These are phyloP conservation scores for Diplosoma virens DNA, from an alignment of 23 tunicate genomes.

Conservation along the genomic window DNA sequence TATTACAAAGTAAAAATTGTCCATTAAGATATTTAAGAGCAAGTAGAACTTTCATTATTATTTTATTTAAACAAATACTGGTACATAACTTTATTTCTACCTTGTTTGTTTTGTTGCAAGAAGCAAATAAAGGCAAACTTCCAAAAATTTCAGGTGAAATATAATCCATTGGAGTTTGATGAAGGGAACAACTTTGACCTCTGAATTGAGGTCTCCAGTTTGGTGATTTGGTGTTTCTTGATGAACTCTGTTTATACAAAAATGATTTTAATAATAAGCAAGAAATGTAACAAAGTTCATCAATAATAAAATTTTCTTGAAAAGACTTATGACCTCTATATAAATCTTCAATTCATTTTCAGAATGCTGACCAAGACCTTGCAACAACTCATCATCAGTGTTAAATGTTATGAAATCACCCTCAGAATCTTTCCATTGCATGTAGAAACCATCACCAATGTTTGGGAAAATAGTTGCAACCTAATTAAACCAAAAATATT, in stretches of 20 bases:
- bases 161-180: background rate
- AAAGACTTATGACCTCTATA: slow-evolving; percentile 52
- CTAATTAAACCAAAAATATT: slow-evolving; percentile 39
- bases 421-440: slow-evolving; percentile 76
- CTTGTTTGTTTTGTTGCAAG: background rate
- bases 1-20: no score
- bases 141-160: background rate
- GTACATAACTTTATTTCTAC: background rate
- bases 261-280: no score
- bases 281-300: no score
- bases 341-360: slow-evolving; percentile 60
- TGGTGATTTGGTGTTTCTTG: background rate
- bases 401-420: slow-evolving; percentile 81
- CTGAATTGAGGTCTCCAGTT: background rate
- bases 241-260: background rate
- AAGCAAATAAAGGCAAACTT: background rate
- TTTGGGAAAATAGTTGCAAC: slow-evolving; percentile 71
- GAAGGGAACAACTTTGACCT: background rate
- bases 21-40: no score
- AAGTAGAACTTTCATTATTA: background rate
- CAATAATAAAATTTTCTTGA: background rate
- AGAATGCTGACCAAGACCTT: slow-evolving; percentile 59
- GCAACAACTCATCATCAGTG: slow-evolving; percentile 84
- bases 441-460: slow-evolving; percentile 36
- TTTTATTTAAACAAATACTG: background rate